Conservation (phyloP, 2,113 vertebrate species). For the Myanophis thanlyinensis region DNA sequence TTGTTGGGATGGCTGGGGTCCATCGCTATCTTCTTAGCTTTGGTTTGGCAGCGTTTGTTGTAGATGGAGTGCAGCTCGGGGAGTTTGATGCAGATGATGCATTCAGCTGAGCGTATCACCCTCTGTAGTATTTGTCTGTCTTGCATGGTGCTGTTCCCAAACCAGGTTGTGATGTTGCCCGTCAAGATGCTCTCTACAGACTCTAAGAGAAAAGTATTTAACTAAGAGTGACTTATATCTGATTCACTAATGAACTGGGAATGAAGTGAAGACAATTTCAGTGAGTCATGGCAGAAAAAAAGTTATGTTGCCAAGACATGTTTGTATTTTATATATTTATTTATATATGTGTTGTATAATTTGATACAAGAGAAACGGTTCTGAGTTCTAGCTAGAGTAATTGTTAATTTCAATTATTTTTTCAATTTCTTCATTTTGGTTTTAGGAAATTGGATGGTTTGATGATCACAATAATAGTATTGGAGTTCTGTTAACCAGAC, state of each 20-base stretch:
- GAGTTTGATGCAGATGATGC: no score
- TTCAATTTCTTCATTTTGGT: neutral
- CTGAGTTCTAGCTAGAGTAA: neutral
- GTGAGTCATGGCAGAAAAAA: neutral
- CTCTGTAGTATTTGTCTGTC: no score
- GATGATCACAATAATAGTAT: constrained; percentile 75
- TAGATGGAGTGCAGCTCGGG: no score
- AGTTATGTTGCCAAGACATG: neutral
- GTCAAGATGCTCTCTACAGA: no score
- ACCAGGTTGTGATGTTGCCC: no score
- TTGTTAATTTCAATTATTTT: neutral
- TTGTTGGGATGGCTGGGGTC: no score
- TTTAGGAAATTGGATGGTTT: constrained; percentile 72
- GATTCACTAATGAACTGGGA: neutral
- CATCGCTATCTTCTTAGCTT: no score
- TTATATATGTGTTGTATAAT: no score
- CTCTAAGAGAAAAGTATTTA: neutral
- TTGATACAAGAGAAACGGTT: neutral
- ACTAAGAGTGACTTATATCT: neutral
- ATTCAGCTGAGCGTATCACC: no score
- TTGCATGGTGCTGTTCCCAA: no score
- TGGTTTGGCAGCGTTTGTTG: no score
- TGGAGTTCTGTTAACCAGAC: constrained; percentile 75
- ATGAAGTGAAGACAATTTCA: neutral
- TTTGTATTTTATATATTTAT: no score